phyloP scores from a whole-genome alignment of 2,797 vertebrate genomes.

The Sebastes minor region DNA sequence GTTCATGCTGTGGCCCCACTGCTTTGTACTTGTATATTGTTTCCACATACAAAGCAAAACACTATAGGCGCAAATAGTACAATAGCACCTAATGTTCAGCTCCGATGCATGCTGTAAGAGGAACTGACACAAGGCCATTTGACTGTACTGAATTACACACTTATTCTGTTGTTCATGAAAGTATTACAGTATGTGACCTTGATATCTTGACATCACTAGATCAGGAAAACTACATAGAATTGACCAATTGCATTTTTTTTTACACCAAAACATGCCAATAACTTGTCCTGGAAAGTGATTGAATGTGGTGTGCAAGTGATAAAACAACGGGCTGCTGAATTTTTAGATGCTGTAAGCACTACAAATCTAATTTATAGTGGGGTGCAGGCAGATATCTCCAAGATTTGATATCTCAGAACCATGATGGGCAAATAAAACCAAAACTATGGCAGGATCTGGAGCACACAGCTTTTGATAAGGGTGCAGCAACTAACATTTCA shows the following conservation, averaged over 20 bases:
- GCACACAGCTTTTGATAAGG: background rate
- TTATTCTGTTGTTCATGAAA: background rate
- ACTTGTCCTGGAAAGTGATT: background rate
- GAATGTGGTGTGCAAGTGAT: background rate
- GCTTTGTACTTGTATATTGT: slow-evolving; percentile 29
- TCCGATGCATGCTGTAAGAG: background rate
- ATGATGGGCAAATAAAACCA: background rate
- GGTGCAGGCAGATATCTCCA: background rate
- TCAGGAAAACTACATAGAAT: background rate
- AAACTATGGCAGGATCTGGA: background rate
- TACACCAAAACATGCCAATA: background rate
- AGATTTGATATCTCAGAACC: background rate
- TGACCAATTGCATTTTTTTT: background rate
- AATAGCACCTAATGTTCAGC: slow-evolving; percentile 7
- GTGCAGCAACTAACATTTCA: background rate
- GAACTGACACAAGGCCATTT: background rate
- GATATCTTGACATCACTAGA: background rate
- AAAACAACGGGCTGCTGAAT: background rate
- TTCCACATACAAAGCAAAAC: slow-evolving; percentile 25
- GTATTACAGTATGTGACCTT: background rate
- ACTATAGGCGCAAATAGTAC: background rate
- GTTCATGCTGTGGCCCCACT: background rate
- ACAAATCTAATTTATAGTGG: background rate
- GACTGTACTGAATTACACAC: background rate
- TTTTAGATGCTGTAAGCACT: background rate